Percentiles rank a stretch among this genome's conserved stretches.
These are phyloP conservation scores for Mylabris sibirica DNA, from an alignment of 2,888 invertebrate species.

Conservation along the genomic window DNA sequence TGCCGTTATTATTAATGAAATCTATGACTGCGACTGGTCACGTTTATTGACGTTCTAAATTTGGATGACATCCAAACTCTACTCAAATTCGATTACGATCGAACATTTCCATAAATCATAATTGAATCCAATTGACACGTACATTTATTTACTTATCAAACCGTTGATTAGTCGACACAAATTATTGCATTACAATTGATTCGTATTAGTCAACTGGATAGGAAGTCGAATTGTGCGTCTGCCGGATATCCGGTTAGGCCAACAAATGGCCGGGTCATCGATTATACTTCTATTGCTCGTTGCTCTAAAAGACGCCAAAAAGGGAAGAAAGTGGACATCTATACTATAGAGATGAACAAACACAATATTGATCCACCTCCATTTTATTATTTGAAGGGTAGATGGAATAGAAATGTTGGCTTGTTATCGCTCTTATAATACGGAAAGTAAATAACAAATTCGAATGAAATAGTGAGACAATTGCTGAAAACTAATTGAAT, in stretches of 20 bases:
- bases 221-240: constrained; percentile 48
- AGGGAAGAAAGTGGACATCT: neutral
- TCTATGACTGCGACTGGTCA: neutral
- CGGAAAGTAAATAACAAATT: constrained; percentile 13
- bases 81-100: constrained; percentile 25
- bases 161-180: constrained; percentile 26
- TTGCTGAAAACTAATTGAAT: constrained; percentile 17
- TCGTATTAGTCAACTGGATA: constrained; percentile 34
- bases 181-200: constrained; percentile 19
- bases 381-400: neutral
- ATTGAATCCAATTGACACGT: constrained; percentile 20
- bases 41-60: constrained; percentile 27
- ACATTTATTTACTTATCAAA: constrained; percentile 25
- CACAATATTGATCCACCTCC: neutral
- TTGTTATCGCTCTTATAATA: constrained; percentile 21
- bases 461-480: constrained; percentile 22
- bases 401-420: constrained; percentile 14
- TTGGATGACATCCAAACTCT: constrained; percentile 28
- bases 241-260: constrained; percentile 45
- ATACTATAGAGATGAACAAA: neutral
- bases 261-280: constrained; percentile 45
- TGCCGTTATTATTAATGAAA: neutral
- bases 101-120: constrained; percentile 33
- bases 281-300: constrained; percentile 34
- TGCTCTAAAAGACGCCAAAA: neutral